These are phyloP conservation scores for Tachycineta bicolor DNA, from an alignment of 2,113 vertebrate species.

Conservation along the genomic window DNA sequence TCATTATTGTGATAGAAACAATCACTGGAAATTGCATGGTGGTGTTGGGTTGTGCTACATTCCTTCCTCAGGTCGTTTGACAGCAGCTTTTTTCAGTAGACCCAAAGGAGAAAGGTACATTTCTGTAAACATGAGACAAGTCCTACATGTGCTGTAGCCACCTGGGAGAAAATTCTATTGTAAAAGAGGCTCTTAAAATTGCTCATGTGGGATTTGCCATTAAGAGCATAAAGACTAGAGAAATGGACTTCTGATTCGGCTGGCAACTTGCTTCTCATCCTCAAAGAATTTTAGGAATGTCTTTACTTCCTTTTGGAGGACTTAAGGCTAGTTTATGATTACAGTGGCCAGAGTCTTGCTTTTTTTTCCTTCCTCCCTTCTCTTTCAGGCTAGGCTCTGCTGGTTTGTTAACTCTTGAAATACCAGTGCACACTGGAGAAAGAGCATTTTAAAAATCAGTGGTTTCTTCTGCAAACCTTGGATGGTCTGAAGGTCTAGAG, in stretches of 20 bases:
- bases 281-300: slow-evolving; percentile 70
- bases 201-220: slow-evolving; percentile 35
- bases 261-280: slow-evolving; percentile 57
- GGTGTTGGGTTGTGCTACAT: slow-evolving; percentile 40
- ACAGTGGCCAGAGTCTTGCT: neutral
- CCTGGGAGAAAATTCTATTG: slow-evolving; percentile 39
- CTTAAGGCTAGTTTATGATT: slow-evolving; percentile 41
- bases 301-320: slow-evolving; percentile 54
- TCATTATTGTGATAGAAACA: slow-evolving; percentile 59
- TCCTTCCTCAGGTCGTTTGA: slow-evolving; percentile 56
- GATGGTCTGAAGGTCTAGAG: neutral
- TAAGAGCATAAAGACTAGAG: slow-evolving; percentile 1
- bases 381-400: neutral
- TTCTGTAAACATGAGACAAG: slow-evolving; percentile 53
- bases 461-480: neutral
- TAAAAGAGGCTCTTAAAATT: slow-evolving; percentile 40
- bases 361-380: slow-evolving; percentile 38
- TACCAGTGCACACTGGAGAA: neutral
- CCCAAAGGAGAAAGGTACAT: slow-evolving; percentile 35
- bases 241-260: slow-evolving; percentile 23
- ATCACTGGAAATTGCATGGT: slow-evolving; percentile 64
- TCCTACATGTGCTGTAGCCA: neutral
- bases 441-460: neutral
- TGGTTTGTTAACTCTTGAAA: slow-evolving; percentile 43
- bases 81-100: slow-evolving; percentile 34